These are phyloP conservation scores for Acromyrmex echinatior DNA, from an alignment of 1,140 invertebrate genomes.

Conservation along the genomic window DNA sequence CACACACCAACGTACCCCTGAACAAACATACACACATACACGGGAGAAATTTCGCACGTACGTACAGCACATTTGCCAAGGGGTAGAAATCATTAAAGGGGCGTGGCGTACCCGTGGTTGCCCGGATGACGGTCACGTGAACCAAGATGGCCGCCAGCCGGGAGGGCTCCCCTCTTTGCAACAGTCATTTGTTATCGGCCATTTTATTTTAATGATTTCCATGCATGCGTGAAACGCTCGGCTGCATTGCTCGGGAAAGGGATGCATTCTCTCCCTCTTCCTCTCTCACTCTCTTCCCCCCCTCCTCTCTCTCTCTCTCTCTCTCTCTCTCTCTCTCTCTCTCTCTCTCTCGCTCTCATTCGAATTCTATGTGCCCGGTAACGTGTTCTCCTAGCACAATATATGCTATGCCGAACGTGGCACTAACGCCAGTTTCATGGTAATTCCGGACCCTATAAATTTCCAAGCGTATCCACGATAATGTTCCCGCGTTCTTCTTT, in stretches of 20 bases:
- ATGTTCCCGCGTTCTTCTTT: conserved; percentile 68
- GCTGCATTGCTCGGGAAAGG: conserved; percentile 83
- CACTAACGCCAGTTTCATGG: conserved; percentile 75
- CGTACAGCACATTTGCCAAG: conserved; percentile 80
- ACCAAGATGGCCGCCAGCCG: conserved; percentile 85
- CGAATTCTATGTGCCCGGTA: conserved; percentile 68
- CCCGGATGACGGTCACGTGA: conserved; percentile 87
- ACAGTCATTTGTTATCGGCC: conserved; percentile 87
- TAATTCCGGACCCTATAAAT: conserved; percentile 75
- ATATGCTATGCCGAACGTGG: conserved; percentile 65
- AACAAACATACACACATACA: conserved; percentile 61
- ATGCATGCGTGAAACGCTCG: conserved; percentile 86
- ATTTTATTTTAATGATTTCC: conserved; percentile 88
- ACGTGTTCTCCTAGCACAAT: conserved; percentile 71
- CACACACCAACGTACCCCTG: conserved; percentile 50
- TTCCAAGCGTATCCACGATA: conserved; percentile 61
- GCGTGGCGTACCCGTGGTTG: conserved; percentile 86
- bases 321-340: not conserved
- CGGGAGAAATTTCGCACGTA: conserved; percentile 79
- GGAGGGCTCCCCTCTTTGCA: conserved; percentile 83
- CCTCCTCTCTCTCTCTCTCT: not conserved
- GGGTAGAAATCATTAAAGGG: conserved; percentile 88
- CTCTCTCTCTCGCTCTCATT: conserved; percentile 11
- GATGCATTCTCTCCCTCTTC: conserved; percentile 76
- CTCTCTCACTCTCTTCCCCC: conserved; percentile 9